A percentile compares a stretch with the other conserved stretches of the same genome.
Evolutionary conservation across 1,140 invertebrate species (phyloP).

Genomic region (Chelonus insularis): DNA sequence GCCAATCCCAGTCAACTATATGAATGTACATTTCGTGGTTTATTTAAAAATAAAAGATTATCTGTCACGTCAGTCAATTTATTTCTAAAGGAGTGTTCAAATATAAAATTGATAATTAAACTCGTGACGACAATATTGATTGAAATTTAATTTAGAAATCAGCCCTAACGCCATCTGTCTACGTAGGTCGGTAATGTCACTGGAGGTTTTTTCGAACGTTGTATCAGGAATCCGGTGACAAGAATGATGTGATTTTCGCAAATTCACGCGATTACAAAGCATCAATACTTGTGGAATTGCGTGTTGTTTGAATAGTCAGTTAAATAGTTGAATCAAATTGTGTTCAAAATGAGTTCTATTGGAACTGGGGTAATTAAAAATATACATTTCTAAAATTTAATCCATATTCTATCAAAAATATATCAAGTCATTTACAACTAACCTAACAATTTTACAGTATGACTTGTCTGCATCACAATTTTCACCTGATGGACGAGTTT

Average conservation of each 20-base stretch:
- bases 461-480: conserved; percentile 99
- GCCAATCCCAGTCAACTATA: conserved; percentile 41
- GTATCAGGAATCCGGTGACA: conserved; percentile 16
- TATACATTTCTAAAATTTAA: conserved; percentile 24
- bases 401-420: conserved; percentile 21
- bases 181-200: no score
- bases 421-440: conserved; percentile 23
- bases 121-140: no score
- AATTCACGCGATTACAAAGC: conserved; percentile 28
- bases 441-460: conserved; percentile 71
- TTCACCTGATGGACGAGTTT: conserved; percentile 97
- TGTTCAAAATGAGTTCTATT: conserved; percentile 85
- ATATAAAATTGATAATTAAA: no score
- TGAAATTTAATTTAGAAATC: no score
- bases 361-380: conserved; percentile 84
- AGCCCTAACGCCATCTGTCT: no score
- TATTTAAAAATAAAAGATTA: conserved; percentile 62
- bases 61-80: conserved; percentile 46
- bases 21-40: conserved; percentile 61
- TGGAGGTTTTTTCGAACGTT: no score
- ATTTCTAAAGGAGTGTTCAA: not conserved
- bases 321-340: not conserved
- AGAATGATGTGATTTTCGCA: conserved; percentile 31
- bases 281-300: not conserved
- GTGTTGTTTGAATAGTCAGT: not conserved